phyloP scores from a whole-genome alignment of 1,140 invertebrate genomes.

The Zaprionus taronus region DNA sequence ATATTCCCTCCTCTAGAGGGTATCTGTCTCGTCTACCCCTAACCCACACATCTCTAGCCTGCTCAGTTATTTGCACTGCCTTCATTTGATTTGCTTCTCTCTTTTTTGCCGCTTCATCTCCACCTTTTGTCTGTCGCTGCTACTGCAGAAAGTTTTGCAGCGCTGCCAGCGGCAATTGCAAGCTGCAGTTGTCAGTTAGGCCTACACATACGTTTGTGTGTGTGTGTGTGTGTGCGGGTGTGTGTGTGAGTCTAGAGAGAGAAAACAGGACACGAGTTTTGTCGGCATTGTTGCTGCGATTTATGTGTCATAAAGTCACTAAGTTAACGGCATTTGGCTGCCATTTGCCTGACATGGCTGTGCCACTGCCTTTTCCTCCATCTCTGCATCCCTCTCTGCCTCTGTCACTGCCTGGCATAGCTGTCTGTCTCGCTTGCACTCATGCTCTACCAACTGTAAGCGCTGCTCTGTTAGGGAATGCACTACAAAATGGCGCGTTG shows the following conservation, averaged over 20 bases:
- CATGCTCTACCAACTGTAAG: too few species aligned
- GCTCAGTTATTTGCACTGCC: slow-evolving; percentile 28
- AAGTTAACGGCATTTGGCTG: slow-evolving; percentile 79
- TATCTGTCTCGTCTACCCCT: neutral
- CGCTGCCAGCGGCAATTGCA: slow-evolving; percentile 36
- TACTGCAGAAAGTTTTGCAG: slow-evolving; percentile 22
- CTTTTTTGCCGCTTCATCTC: slow-evolving; percentile 10
- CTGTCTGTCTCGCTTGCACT: neutral
- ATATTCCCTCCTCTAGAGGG: neutral
- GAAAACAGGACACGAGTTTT: slow-evolving; percentile 35
- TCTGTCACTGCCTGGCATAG: neutral
- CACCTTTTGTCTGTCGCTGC: slow-evolving; percentile 33
- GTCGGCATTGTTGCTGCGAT: slow-evolving; percentile 62
- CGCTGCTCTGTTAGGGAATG: slow-evolving; percentile 18
- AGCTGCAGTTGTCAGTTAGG: slow-evolving; percentile 55
- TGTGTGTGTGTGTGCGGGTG: neutral
- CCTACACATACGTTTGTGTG: slow-evolving; percentile 24
- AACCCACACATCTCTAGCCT: too few species aligned
- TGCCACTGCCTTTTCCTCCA: slow-evolving; percentile 18
- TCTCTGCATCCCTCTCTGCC: slow-evolving; percentile 2
- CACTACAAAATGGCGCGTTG: slow-evolving; percentile 48
- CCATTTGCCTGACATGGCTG: slow-evolving; percentile 63
- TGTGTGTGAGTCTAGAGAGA: slow-evolving; percentile 8
- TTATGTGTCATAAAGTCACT: slow-evolving; percentile 84
- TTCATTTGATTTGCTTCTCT: slow-evolving; percentile 68